Conservation (phyloP, 1,140 invertebrate species). For the Drosophila ironensis region DNA sequence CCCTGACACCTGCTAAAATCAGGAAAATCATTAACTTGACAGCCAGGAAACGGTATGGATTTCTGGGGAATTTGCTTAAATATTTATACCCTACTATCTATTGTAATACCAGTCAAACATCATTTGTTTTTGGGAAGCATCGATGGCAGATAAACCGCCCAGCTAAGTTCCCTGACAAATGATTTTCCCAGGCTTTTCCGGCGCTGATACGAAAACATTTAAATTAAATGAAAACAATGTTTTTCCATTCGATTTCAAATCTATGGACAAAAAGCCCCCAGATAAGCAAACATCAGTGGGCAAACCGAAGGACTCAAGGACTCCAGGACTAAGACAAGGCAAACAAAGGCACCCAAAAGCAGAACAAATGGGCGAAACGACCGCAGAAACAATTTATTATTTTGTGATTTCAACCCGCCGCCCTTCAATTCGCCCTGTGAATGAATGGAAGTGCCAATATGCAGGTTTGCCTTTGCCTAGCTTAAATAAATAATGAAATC, state of each 20-base stretch:
- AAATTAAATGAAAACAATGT: slow-evolving; percentile 77
- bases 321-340: slow-evolving; percentile 43
- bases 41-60: neutral
- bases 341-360: slow-evolving; percentile 33
- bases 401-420: slow-evolving; percentile 42
- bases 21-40: slow-evolving; percentile 45
- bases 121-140: slow-evolving; percentile 20
- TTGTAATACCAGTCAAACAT: neutral
- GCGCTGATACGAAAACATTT: slow-evolving; percentile 56
- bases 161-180: slow-evolving; percentile 14
- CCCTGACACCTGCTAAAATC: slow-evolving; percentile 54
- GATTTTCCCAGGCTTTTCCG: slow-evolving; percentile 8
- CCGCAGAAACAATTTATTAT: slow-evolving; percentile 78
- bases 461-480: slow-evolving; percentile 61
- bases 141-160: neutral
- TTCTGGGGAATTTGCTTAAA: neutral
- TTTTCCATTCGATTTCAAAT: slow-evolving; percentile 60
- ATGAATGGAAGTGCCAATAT: slow-evolving; percentile 53
- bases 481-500: slow-evolving; percentile 77
- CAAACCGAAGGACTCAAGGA: neutral
- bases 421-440: neutral
- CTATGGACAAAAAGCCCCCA: slow-evolving; percentile 23
- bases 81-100: no score
- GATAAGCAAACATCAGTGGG: slow-evolving; percentile 39
- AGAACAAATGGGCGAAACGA: slow-evolving; percentile 36